Conservation (phyloP, 2,888 invertebrate genomes). For the Limnephilus lunatus region DNA sequence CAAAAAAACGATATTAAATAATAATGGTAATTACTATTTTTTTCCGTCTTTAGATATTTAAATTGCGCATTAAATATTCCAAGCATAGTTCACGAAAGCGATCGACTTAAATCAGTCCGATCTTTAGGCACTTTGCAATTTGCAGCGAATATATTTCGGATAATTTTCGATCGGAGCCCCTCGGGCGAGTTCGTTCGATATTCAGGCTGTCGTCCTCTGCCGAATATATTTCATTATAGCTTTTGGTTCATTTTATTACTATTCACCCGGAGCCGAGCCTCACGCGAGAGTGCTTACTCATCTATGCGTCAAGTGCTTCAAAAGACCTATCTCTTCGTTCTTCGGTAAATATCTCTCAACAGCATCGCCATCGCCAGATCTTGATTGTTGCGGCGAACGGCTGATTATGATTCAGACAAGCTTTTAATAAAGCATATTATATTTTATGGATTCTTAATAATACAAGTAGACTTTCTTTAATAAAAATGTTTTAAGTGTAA, state of each 20-base stretch:
- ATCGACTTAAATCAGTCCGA: constrained; percentile 53
- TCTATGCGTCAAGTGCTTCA: constrained; percentile 41
- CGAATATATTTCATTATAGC: constrained; percentile 40
- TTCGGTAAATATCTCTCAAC: constrained; percentile 19
- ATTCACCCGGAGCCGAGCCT: constrained; percentile 36
- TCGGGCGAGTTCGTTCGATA: constrained; percentile 19
- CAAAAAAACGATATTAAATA: not conserved
- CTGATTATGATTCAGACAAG: not conserved
- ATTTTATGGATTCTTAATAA: not conserved
- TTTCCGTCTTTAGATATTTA: constrained; percentile 39
- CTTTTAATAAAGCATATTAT: not conserved
- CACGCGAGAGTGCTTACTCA: constrained; percentile 47
- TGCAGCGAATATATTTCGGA: constrained; percentile 50
- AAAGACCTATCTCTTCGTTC: not conserved
- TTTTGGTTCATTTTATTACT: constrained; percentile 32
- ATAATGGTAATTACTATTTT: not conserved
- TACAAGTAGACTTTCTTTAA: not conserved
- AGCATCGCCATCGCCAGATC: not conserved
- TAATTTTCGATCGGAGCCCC: constrained; percentile 51
- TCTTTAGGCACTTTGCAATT: constrained; percentile 45
- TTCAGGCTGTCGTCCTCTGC: constrained; percentile 23
- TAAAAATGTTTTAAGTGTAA: not conserved
- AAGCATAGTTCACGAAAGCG: constrained; percentile 51
- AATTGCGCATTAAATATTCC: constrained; percentile 39
- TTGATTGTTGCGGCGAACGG: not conserved